Evolutionary conservation across 1,140 invertebrate species (phyloP).

Genomic region (Hyles euphorbiae): DNA sequence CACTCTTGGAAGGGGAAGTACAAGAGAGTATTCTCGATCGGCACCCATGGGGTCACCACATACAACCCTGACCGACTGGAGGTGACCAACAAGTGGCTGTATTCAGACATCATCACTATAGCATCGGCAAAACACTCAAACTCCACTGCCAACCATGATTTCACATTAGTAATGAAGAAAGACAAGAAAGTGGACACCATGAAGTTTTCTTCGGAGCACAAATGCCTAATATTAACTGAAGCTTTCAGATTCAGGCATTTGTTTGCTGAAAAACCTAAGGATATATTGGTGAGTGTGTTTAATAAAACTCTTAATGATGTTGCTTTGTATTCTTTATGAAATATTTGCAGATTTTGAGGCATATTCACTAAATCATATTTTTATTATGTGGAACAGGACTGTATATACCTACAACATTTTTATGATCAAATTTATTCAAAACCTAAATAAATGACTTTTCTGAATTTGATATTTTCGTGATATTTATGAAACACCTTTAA

Average conservation of each 20-base stretch:
- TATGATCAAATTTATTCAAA: too few species aligned
- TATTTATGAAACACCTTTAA: too few species aligned
- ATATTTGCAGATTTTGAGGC: too few species aligned
- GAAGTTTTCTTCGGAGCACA: constrained; percentile 97
- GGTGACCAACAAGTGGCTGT: constrained; percentile 94
- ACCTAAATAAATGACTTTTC: too few species aligned
- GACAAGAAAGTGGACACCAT: constrained; percentile 95
- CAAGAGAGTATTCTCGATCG: constrained; percentile 98
- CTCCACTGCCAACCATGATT: constrained; percentile 79
- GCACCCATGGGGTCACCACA: constrained; percentile 95
- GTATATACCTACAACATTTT: too few species aligned
- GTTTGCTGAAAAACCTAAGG: constrained; percentile 88
- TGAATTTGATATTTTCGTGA: too few species aligned
- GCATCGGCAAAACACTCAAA: constrained; percentile 78
- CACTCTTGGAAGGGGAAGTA: constrained; percentile 99
- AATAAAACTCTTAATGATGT: too few species aligned
- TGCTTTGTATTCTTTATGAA: too few species aligned
- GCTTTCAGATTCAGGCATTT: constrained; percentile 87
- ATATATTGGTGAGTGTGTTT: constrained; percentile 79
- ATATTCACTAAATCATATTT: too few species aligned
- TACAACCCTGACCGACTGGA: constrained; percentile 97
- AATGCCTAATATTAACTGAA: constrained; percentile 93
- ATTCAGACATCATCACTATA: constrained; percentile 87
- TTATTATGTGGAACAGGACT: too few species aligned
- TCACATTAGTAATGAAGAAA: constrained; percentile 91